A percentile compares a stretch with the other conserved stretches of the same genome.
Conservation (phyloP, 2,888 invertebrate genomes). For the Lasioglossum zephyrum region DNA sequence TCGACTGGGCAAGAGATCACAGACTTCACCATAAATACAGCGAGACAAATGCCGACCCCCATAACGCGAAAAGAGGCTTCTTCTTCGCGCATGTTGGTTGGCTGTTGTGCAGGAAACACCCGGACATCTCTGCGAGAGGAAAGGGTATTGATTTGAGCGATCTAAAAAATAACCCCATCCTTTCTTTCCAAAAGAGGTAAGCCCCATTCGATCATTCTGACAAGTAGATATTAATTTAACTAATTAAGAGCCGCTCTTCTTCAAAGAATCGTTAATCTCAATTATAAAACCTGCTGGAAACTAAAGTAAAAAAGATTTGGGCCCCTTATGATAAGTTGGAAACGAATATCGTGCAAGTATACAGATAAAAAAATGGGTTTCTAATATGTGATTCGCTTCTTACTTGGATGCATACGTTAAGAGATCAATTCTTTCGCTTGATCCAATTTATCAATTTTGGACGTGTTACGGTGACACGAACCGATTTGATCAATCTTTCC, state of each 20-base stretch:
- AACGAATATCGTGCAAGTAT: too few relatives aligned
- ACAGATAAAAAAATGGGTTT: too few relatives aligned
- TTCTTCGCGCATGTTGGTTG: constrained; percentile 99
- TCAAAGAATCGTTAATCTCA: too few relatives aligned
- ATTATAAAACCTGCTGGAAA: too few relatives aligned
- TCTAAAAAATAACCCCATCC: constrained; percentile 91
- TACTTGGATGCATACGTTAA: too few relatives aligned
- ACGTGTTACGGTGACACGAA: too few relatives aligned
- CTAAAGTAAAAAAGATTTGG: too few relatives aligned
- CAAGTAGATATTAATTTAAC: background rate
- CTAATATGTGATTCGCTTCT: too few relatives aligned
- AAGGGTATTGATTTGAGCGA: constrained; percentile 94
- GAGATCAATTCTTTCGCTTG: too few relatives aligned
- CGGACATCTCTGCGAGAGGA: constrained; percentile 94
- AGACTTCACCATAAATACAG: constrained; percentile 96
- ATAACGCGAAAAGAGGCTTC: constrained; percentile 96
- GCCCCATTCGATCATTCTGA: background rate
- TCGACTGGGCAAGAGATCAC: constrained; percentile 91
- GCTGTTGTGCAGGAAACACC: constrained; percentile 96
- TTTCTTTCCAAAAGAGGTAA: constrained; percentile 94
- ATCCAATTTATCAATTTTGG: background rate
- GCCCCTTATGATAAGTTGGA: too few relatives aligned
- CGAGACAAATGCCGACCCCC: constrained; percentile 97
- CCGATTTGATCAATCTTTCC: background rate
- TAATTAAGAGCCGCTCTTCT: background rate